Percentiles rank a stretch among this genome's conserved stretches.
phyloP scores from a whole-genome alignment of 1,140 invertebrate genomes.

The Mycetomoellerius zeteki region DNA sequence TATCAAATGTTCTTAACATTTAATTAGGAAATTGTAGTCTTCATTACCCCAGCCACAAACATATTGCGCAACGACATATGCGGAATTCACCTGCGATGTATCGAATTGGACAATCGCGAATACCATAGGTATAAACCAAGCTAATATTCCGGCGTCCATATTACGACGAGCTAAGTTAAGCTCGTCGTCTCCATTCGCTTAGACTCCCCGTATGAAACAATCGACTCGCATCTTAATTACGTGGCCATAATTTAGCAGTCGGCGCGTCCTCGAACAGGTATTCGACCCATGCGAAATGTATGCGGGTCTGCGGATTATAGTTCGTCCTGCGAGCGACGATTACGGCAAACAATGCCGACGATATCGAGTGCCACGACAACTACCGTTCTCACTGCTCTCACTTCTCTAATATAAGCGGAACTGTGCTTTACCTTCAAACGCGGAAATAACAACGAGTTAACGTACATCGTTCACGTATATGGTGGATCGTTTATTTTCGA shows the following conservation, averaged over 20 bases:
- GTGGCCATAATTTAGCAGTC: conserved; percentile 70
- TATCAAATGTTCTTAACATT: neutral
- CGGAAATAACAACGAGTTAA: conserved; percentile 59
- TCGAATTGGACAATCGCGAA: neutral
- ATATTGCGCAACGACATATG: neutral
- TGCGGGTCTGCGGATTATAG: conserved; percentile 64
- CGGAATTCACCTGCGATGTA: conserved; percentile 4
- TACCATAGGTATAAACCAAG: neutral
- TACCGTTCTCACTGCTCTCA: conserved; percentile 23
- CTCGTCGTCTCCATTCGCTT: conserved; percentile 19
- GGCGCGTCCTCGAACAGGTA: conserved; percentile 51
- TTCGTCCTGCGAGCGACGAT: conserved; percentile 68
- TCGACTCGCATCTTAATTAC: conserved; percentile 76
- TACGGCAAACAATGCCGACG: conserved; percentile 72
- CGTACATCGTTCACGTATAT: neutral
- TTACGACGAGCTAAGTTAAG: conserved; percentile 69
- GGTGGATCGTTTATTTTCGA: conserved; percentile 10
- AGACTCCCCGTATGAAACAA: conserved; percentile 68
- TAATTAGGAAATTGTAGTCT: neutral
- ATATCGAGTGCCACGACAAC: conserved; percentile 68
- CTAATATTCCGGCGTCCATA: conserved; percentile 47
- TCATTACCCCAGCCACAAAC: neutral
- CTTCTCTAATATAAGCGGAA: conserved; percentile 52
- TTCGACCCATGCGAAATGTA: conserved; percentile 68
- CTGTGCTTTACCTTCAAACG: conserved; percentile 64